Base-by-base conservation (phyloP, 2,113 vertebrate genomes). In the Cyphomyrus plagiostoma region DNA sequence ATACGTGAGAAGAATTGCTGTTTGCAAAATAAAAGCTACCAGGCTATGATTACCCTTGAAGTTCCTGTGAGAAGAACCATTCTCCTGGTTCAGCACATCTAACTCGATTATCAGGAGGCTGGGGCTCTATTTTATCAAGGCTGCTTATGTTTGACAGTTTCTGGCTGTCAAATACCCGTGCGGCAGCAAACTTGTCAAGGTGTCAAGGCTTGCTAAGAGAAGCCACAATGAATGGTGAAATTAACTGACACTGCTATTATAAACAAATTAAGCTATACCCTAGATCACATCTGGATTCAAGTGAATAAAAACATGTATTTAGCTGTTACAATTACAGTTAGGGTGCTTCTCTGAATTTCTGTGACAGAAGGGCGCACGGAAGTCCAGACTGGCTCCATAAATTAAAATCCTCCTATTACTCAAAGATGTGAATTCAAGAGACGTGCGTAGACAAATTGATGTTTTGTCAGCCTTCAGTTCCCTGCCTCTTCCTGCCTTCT, bases 1-100 rank as follows among this genome's bases (percentile, higher is more conserved):
- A 19, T 52, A 87, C 85, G 50, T 87, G 85, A 13, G 15, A 4
- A 5, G 83, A 86, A 86, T 35, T 86, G 83, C 10, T 19, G 7
- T 13, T 50, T 4, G 30, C 48, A 39, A 26, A 87, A 53, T 87
- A 87, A 56, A 30, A 35, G 46, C 11, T 30, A 35, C 45, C 23
- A 48, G 23, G 46, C 83, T 86, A 49, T 49, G 82, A 86, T n/a
- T 52, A 48, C 42, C 82, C 82, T 52, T 52, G 85, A 86, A 86
- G 85, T 52, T 52, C 49, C 50, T 35, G 26, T 52, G 50, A 87
- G 35, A 30, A 35, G n/a, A 39, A 35, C 56, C n/a, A 30, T 35
- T 53, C 26, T 53, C 48, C 50, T 87, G 35, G 50, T 50, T 87
- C 26, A 15, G 26, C 85, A 53, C 50, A 53, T 15, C 49, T 13